Conservation (phyloP, 2,888 invertebrate species). For the Sepioteuthis lessoniana region DNA sequence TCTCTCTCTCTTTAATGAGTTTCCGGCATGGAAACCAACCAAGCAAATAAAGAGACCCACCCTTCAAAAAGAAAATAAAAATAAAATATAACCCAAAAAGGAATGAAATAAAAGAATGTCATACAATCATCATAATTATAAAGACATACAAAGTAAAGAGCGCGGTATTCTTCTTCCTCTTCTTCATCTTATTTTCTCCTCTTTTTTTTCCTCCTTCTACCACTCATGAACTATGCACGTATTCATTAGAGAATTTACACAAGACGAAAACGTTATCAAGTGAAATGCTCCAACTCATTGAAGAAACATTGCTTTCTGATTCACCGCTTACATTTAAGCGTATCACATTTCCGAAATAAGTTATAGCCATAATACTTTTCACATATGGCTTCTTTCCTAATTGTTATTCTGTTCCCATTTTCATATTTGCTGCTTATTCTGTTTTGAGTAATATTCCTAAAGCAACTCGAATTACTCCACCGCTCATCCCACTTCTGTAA, state of each 20-base stretch:
- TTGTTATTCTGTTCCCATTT: slow-evolving; percentile 20
- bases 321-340: not conserved
- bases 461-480: not conserved
- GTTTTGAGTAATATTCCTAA: not conserved
- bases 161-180: not conserved
- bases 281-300: not conserved
- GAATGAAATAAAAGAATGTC: not conserved
- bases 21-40: slow-evolving; percentile 6
- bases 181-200: not conserved
- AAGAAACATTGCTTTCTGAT: not conserved
- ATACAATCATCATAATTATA: slow-evolving; percentile 33
- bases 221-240: not conserved
- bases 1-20: not conserved
- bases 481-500: not conserved
- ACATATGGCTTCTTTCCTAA: not conserved
- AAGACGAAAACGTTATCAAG: slow-evolving; percentile 20
- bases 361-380: not conserved
- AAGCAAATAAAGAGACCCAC: slow-evolving; percentile 16
- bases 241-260: not conserved
- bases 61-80: slow-evolving; percentile 17
- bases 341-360: not conserved
- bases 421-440: not conserved
- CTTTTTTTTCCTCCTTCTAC: too few relatives aligned
- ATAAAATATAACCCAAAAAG: not conserved
- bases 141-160: not conserved